Percentiles rank a stretch among this genome's conserved stretches.
These are phyloP conservation scores for Drepana falcataria DNA, from an alignment of 2,888 invertebrate genomes.

Conservation along the genomic window DNA sequence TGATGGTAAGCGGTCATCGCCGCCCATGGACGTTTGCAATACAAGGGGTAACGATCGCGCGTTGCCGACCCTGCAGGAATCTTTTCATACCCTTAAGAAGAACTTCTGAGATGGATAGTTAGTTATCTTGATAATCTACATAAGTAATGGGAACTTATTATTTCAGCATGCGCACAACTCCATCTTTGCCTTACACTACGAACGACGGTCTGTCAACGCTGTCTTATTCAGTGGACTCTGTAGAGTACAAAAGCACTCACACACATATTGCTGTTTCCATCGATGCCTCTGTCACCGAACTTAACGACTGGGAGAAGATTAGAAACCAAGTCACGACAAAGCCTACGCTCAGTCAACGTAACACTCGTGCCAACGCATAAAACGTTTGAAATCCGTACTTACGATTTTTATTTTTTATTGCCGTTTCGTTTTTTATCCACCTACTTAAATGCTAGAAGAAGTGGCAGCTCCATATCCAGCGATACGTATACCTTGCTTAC, in stretches of 20 bases:
- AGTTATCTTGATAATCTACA: too few species aligned
- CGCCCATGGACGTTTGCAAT: too few species aligned
- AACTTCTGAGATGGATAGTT: too few species aligned
- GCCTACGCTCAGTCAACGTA: neutral
- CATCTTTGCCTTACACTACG: constrained; percentile 17
- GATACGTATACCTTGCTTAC: too few species aligned
- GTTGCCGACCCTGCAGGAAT: too few species aligned
- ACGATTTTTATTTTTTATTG: neutral
- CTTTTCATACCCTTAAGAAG: too few species aligned
- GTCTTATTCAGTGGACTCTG: constrained; percentile 18
- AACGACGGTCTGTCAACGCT: constrained; percentile 33
- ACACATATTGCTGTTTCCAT: constrained; percentile 28
- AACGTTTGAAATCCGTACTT: neutral
- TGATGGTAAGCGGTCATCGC: too few species aligned
- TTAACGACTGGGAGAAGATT: neutral
- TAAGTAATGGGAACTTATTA: neutral
- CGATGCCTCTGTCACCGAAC: neutral
- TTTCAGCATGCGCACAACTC: constrained; percentile 9
- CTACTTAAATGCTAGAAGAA: too few species aligned
- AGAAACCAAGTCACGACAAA: neutral
- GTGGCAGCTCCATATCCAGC: too few species aligned
- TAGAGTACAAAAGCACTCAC: constrained; percentile 22
- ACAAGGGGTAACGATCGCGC: too few species aligned
- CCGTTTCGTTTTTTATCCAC: neutral
- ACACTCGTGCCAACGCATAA: neutral